Evolutionary conservation across 2,888 invertebrate genomes (phyloP).

Genomic region (Balanococcus diminutus): DNA sequence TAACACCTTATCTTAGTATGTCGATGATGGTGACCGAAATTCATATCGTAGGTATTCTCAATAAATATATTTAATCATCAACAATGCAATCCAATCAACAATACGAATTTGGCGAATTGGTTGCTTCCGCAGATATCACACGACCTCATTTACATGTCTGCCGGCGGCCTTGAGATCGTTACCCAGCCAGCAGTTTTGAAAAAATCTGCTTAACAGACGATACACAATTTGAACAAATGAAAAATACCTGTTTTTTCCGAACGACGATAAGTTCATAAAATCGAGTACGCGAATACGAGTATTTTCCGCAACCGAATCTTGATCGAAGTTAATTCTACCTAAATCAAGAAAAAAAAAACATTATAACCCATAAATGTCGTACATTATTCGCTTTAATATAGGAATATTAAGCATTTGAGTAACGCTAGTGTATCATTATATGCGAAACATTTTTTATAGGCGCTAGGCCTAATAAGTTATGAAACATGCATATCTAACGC

Average conservation of each 20-base stretch:
- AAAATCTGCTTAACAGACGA: not conserved
- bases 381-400: conserved; percentile 22
- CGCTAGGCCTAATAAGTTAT: not conserved
- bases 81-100: not conserved
- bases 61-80: not conserved
- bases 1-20: not conserved
- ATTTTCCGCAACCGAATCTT: not conserved
- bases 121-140: not conserved
- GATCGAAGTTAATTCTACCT: not conserved
- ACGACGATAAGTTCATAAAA: not conserved
- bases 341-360: not conserved
- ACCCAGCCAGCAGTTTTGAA: not conserved
- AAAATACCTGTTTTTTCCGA: not conserved
- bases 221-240: not conserved
- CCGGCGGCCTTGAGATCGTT: not conserved
- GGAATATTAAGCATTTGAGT: not conserved
- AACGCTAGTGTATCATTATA: conserved; percentile 13
- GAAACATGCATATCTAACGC: not conserved
- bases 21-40: not conserved
- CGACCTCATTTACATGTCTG: not conserved
- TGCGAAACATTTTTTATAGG: not conserved
- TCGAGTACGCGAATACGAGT: not conserved
- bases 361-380: not conserved
- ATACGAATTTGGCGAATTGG: not conserved
- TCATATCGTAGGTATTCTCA: not conserved